Evolutionary conservation across 2,113 vertebrate species (phyloP).

Genomic region (Eupsittula cactorum): DNA sequence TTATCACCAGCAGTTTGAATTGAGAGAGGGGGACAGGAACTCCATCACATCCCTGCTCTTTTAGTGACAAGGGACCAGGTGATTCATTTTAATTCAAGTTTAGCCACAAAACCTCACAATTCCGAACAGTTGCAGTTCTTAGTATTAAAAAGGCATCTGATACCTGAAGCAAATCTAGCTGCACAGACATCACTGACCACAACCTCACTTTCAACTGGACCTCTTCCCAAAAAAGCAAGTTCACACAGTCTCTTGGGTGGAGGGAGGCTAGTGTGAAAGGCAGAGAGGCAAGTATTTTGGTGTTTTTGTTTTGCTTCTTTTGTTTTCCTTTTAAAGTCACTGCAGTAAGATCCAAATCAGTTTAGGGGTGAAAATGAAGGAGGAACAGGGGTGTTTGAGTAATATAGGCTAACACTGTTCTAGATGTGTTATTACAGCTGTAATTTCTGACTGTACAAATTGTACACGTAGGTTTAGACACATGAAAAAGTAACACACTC

Average conservation of each 20-base stretch:
- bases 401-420: conserved; percentile 77
- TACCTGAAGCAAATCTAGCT: conserved; percentile 45
- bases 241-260: not conserved
- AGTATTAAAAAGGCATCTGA: conserved; percentile 17
- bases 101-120: conserved; percentile 16
- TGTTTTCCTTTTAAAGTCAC: conserved; percentile 31
- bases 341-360: conserved; percentile 49
- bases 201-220: not conserved
- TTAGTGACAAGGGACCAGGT: not conserved
- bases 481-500: conserved; percentile 73
- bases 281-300: conserved; percentile 49
- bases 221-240: conserved; percentile 30
- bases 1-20: not conserved
- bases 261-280: conserved; percentile 33
- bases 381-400: conserved; percentile 52
- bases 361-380: conserved; percentile 43
- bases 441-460: conserved; percentile 74
- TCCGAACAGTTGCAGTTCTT: conserved; percentile 4
- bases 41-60: not conserved
- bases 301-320: not conserved
- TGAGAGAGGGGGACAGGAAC: not conserved
- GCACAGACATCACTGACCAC: conserved; percentile 39
- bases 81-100: not conserved
- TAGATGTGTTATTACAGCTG: conserved; percentile 77
- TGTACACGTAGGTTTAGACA: conserved; percentile 66